Conservation (phyloP, 2,888 invertebrate species). For the Hartigia nigra region DNA sequence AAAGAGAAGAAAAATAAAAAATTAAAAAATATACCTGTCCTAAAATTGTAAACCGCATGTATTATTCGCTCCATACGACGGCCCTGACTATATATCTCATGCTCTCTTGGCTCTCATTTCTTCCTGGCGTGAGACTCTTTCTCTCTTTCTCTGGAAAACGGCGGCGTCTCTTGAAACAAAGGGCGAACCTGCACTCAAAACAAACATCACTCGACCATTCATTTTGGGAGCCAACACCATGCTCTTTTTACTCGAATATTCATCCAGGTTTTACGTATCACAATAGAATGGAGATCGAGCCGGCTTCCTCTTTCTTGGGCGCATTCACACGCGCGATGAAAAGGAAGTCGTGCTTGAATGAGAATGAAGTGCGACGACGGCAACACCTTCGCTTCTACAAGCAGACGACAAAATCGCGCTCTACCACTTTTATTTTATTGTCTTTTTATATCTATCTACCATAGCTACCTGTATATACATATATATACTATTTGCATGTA, state of each 20-base stretch:
- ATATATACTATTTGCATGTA: not conserved
- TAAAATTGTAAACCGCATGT: not conserved
- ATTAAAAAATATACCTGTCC: slow-evolving; percentile 27
- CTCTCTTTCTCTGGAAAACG: slow-evolving; percentile 19
- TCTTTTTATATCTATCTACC: not conserved
- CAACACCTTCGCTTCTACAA: slow-evolving; percentile 44
- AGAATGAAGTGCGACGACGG: slow-evolving; percentile 43
- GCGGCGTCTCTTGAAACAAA: slow-evolving; percentile 57
- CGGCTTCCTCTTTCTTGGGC: slow-evolving; percentile 38
- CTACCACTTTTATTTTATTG: not conserved
- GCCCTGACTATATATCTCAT: not conserved
- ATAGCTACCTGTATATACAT: not conserved
- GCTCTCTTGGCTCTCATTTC: not conserved
- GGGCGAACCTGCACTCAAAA: slow-evolving; percentile 61
- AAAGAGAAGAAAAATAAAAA: slow-evolving; percentile 18
- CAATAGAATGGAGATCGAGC: slow-evolving; percentile 47
- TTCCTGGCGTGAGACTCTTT: not conserved
- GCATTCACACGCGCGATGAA: slow-evolving; percentile 58
- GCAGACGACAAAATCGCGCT: not conserved
- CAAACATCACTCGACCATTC: slow-evolving; percentile 58
- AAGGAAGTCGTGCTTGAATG: slow-evolving; percentile 46
- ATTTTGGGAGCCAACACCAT: slow-evolving; percentile 25
- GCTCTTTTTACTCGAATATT: slow-evolving; percentile 3
- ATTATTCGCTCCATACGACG: not conserved
- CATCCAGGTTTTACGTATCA: slow-evolving; percentile 28